Evolutionary conservation across 2,113 vertebrate species (phyloP).

Genomic region (Nesogale talazaci): DNA sequence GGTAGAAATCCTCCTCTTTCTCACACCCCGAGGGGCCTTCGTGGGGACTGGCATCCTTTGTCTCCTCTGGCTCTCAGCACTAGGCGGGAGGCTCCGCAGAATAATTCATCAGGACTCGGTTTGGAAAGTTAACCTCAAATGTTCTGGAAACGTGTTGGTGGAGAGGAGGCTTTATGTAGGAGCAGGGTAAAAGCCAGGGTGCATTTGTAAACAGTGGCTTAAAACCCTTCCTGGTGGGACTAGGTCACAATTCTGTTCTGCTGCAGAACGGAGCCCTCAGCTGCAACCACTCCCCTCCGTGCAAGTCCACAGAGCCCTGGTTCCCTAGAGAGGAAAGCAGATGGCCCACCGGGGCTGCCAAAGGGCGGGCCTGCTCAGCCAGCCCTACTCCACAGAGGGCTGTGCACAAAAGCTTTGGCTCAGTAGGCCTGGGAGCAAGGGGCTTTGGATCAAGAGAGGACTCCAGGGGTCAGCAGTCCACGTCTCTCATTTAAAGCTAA

Average conservation of each 20-base stretch:
- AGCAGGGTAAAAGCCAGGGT: conserved; percentile 2
- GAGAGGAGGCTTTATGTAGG: background rate
- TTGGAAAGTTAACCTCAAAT: background rate
- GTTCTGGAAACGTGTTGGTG: background rate
- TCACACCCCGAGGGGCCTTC: background rate
- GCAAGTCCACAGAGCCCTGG: background rate
- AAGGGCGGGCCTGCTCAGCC: background rate
- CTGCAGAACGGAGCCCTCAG: background rate
- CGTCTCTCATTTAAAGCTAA: background rate
- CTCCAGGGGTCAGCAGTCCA: background rate
- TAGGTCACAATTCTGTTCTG: background rate
- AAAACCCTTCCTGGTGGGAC: conserved; percentile 8
- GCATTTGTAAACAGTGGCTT: background rate
- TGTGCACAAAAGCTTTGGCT: background rate
- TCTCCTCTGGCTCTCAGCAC: background rate
- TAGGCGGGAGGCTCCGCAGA: background rate
- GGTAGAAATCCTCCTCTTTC: too few relatives aligned
- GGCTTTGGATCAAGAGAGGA: background rate
- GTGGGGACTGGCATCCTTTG: background rate
- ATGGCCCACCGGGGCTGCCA: conserved; percentile 17
- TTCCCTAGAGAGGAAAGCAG: conserved; percentile 3
- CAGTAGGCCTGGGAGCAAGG: background rate
- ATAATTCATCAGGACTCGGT: background rate
- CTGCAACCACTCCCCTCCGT: conserved; percentile 28
- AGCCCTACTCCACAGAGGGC: background rate